These are phyloP conservation scores for Meloidogyne exigua DNA, from an alignment of 1,140 invertebrate genomes.

Conservation along the genomic window DNA sequence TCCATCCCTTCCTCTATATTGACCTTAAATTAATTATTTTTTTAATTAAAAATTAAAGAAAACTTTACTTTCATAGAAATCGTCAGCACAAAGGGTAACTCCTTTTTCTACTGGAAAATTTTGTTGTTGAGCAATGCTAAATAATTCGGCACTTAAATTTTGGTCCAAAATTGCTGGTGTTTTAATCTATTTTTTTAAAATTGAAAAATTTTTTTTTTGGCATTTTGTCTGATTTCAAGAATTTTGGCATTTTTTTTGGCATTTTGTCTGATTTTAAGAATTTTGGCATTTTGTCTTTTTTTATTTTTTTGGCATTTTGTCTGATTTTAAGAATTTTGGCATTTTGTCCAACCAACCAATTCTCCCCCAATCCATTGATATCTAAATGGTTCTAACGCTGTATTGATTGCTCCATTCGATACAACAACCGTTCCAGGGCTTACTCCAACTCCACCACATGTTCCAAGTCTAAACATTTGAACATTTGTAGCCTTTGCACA, in stretches of 20 bases:
- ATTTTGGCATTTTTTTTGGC: not conserved
- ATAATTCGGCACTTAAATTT: slow-evolving; percentile 76
- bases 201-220: not conserved
- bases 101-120: slow-evolving; percentile 73
- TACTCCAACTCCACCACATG: slow-evolving; percentile 64
- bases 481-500: slow-evolving; percentile 81
- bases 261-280: not conserved
- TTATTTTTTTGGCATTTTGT: not conserved
- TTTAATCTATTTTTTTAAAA: slow-evolving; percentile 68
- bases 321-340: too few species aligned
- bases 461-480: slow-evolving; percentile 85
- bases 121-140: slow-evolving; percentile 70
- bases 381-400: slow-evolving; percentile 36
- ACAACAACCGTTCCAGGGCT: slow-evolving; percentile 59
- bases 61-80: slow-evolving; percentile 87
- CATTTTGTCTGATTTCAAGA: not conserved
- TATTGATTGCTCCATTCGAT: slow-evolving; percentile 55
- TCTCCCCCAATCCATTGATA: slow-evolving; percentile 83
- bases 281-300: not conserved
- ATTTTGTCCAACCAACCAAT: slow-evolving; percentile 65
- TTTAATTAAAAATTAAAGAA: not conserved
- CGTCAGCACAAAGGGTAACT: slow-evolving; percentile 90
- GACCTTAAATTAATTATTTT: not conserved
- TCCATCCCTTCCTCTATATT: slow-evolving; percentile 76
- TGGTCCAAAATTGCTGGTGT: slow-evolving; percentile 80